Base-by-base conservation (phyloP, 1,140 invertebrate species). In the Drosophila nasuta region DNA sequence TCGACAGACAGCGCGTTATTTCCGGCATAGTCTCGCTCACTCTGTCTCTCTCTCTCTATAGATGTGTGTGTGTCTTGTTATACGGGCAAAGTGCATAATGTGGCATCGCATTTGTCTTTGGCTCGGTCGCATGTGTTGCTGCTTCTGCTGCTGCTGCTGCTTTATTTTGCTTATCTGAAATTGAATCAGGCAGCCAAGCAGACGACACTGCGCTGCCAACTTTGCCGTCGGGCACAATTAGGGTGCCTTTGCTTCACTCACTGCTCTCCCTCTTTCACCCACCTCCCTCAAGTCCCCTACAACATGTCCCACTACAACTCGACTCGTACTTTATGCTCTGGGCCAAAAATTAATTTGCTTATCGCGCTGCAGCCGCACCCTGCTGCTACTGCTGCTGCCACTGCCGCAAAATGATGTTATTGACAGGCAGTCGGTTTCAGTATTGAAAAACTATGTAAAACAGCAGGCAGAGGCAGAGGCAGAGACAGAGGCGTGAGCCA, bases 121-220 rank as follows among this genome's bases (percentile, higher is more conserved):
- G 15, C 35, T 59, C 38, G 66, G 74, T 79, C 71, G 82, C 82
- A 86, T 86, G 82, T 87, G 82, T 79, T 25, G n/a, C 20, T 38
- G 17, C 51, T 74, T 69, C 75, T 87, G 82, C 81, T 25, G n/a
- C 20, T 38, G 17, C 51, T 74, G 74, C 75, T 87, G 83, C 83
- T 89, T 88, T 88, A 89, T 88, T 88, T 89, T 89, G 80, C 86
- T 89, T 89, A 89, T 89, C 85, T 90, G 75, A 89, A 89, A 89
- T 89, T 89, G 86, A 89, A 89, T 89, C 85, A 81, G 80, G 65
- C 83, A 88, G 71, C 80, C 85, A 83, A 89, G 83, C 79, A 82
- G 80, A 80, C 75, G 73, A 71, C 56, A 38, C 59, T 65, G 72
- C 59, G 70, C 62, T 59, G 77, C 48, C 73, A 85, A 77, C 63